Conservation (phyloP, 2,113 vertebrate genomes). For the Ictidomys tridecemlineatus region DNA sequence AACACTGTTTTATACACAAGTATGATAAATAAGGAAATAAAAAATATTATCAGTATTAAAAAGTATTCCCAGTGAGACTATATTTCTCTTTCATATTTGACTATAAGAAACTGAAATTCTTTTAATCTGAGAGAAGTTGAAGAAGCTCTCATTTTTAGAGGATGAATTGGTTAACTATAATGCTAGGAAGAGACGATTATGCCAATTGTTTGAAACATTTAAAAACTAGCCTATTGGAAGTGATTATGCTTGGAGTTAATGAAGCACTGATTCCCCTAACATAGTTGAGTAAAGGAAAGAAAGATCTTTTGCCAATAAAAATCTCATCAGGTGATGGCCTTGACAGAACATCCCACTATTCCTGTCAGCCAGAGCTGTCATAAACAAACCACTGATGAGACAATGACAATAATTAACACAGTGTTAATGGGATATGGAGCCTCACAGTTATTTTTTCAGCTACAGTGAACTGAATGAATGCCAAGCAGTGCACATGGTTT, state of each 20-base stretch:
- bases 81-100: slow-evolving; percentile 66
- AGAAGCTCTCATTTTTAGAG: slow-evolving; percentile 56
- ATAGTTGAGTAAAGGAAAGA: slow-evolving; percentile 84
- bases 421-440: slow-evolving; percentile 86
- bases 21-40: slow-evolving; percentile 20
- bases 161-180: slow-evolving; percentile 73
- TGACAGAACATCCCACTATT: slow-evolving; percentile 87
- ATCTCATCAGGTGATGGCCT: slow-evolving; percentile 88
- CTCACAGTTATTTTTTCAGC: slow-evolving; percentile 88
- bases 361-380: slow-evolving; percentile 87
- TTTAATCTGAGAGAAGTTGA: slow-evolving; percentile 63
- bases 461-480: slow-evolving; percentile 87
- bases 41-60: not conserved
- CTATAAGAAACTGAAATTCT: slow-evolving; percentile 16
- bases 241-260: slow-evolving; percentile 83
- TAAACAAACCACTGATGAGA: slow-evolving; percentile 90
- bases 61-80: slow-evolving; percentile 30
- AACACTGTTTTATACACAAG: not conserved
- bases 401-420: slow-evolving; percentile 91
- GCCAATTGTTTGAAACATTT: slow-evolving; percentile 70
- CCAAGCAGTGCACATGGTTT: slow-evolving; percentile 84
- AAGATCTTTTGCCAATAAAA: slow-evolving; percentile 87
- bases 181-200: slow-evolving; percentile 64
- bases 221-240: slow-evolving; percentile 76
- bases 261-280: slow-evolving; percentile 83